phyloP scores from a whole-genome alignment of 2,797 vertebrate genomes.

The Coregonus ussuriensis region DNA sequence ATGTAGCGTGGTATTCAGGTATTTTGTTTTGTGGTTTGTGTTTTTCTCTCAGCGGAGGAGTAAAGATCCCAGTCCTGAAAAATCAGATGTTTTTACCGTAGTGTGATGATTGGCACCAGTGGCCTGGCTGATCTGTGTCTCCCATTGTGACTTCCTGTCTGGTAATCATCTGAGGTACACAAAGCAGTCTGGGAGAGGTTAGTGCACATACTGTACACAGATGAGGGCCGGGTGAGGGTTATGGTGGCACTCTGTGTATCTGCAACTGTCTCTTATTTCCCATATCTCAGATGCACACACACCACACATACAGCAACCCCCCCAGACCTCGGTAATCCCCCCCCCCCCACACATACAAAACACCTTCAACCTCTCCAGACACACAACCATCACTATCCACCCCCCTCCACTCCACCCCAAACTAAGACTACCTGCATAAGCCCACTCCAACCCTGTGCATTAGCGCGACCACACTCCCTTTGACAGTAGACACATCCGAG shows the following conservation, averaged over 20 bases:
- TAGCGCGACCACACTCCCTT: conserved; percentile 41
- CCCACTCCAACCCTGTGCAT: conserved; percentile 40
- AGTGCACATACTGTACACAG: conserved; percentile 1
- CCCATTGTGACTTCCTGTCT: conserved; percentile 78
- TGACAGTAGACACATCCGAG: conserved; percentile 44
- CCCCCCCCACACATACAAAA: background rate
- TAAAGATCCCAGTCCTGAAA: background rate
- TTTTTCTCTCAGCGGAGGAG: background rate
- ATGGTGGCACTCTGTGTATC: conserved; percentile 45
- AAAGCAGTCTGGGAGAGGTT: conserved; percentile 69
- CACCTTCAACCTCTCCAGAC: background rate
- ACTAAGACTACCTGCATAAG: conserved; percentile 52
- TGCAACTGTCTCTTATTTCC: conserved; percentile 4
- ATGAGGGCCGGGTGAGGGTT: conserved; percentile 30
- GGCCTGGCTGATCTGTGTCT: conserved; percentile 24
- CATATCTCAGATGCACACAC: background rate
- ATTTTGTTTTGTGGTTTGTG: background rate
- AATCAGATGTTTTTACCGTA: background rate
- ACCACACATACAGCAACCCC: too few relatives aligned
- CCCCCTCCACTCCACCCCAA: conserved; percentile 21
- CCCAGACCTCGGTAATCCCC: background rate
- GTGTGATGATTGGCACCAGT: background rate
- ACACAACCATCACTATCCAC: background rate
- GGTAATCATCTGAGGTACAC: conserved; percentile 83
- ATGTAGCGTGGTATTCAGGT: background rate